Base-by-base conservation (phyloP, 2,888 invertebrate genomes). In the Amphiduros pacificus region DNA sequence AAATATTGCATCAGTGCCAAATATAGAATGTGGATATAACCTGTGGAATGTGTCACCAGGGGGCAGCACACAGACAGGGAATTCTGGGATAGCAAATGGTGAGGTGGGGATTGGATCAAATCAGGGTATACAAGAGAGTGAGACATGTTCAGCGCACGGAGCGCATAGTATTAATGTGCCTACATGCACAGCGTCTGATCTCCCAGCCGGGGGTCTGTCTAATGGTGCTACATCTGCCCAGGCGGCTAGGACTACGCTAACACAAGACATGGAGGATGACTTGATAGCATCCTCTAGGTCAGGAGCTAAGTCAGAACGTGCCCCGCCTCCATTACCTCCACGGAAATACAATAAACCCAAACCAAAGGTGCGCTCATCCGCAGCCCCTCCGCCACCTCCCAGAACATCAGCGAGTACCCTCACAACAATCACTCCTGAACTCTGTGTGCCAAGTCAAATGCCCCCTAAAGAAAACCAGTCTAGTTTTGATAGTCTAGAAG, bases 401-500 rank as follows among this genome's bases (percentile, higher is more conserved):
- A n/a, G n/a, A n/a, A n/a, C n/a, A n/a, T n/a, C n/a, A n/a, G n/a
- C n/a, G n/a, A n/a, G n/a, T n/a, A n/a, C n/a, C n/a, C n/a, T n/a
- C n/a, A n/a, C n/a, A n/a, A n/a, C n/a, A n/a, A n/a, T 36, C 36
- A 9, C 14, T 36, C 9, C 14, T 9, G 51, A 24, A 51, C 24
- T 17, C 24, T 17, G 14, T 51, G 51, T 51, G 51, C 51, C 51
- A 51, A 51, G 27, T 51, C 20, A n/a, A 44, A 44, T 63, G 22
- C 65, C 65, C 17, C 60, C 63, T 4, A 20, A 60, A 20, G 61
- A 62, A 28, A 57, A 57, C 50, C 61, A 70, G 63, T 62, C 69
- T n/a, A 77, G 75, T 61, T 74, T 74, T 60, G 74, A 75, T 57
- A 76, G 76, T 40, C 68, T 73, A 58, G 77, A 77, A 48, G 74